Conservation (phyloP, 1,140 invertebrate genomes). For the Lasioglossum baleicum region DNA sequence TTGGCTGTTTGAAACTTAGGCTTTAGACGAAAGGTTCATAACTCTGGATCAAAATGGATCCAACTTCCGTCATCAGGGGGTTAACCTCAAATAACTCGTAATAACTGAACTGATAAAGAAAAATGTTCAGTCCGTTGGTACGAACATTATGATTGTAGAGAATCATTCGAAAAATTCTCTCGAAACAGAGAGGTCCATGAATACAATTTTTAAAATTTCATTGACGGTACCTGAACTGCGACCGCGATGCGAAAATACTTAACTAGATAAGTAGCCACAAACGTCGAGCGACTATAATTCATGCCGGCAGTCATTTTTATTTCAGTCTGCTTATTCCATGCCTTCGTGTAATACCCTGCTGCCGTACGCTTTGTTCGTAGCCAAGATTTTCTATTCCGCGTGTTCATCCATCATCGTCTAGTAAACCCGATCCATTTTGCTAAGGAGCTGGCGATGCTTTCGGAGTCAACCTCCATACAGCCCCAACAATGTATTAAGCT, state of each 20-base stretch:
- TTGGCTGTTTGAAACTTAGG: too few relatives aligned
- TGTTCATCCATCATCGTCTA: conserved; percentile 69
- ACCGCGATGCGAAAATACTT: too few relatives aligned
- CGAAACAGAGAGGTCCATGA: too few relatives aligned
- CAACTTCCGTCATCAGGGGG: too few relatives aligned
- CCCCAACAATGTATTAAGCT: background rate
- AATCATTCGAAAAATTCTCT: too few relatives aligned
- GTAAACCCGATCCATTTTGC: background rate
- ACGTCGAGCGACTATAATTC: conserved; percentile 64
- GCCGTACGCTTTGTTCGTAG: conserved; percentile 46
- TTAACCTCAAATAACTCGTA: too few relatives aligned
- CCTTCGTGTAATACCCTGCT: conserved; percentile 54
- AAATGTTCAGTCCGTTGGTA: too few relatives aligned
- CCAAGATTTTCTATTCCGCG: conserved; percentile 69
- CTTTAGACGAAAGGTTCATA: too few relatives aligned
- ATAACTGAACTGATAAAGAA: too few relatives aligned
- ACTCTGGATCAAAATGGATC: too few relatives aligned
- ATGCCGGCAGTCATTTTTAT: conserved; percentile 60
- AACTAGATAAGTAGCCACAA: conserved; percentile 39
- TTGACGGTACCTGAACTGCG: too few relatives aligned
- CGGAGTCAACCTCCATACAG: background rate
- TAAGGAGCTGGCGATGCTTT: background rate
- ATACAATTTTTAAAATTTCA: background rate
- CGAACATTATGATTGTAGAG: too few relatives aligned
- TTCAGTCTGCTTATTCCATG: conserved; percentile 12